Base-by-base conservation (phyloP, 2,797 vertebrate species). In the Gouania willdenowi region DNA sequence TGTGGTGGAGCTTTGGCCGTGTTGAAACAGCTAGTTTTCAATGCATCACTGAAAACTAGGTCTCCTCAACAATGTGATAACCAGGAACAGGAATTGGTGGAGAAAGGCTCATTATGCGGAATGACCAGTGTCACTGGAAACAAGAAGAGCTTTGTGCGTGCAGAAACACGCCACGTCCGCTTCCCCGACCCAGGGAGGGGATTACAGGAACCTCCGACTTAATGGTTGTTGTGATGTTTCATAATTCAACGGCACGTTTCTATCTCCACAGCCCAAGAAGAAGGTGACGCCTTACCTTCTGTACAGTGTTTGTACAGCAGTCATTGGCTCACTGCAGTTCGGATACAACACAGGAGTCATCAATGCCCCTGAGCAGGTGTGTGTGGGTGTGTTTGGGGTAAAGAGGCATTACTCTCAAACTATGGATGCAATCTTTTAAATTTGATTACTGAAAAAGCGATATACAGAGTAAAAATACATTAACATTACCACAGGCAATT, bases 331-430 rank as follows among this genome's bases (percentile, higher is more conserved):
- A 1, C 85, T 98, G 17, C 95, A 97, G 70, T 97, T 92, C 60
- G 95, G 95, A 17, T 98, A 94, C 85, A 97, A 97, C 83, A 94
- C 89, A 0, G 95, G 94, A 5, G 94, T 98, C 74, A 98, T 97
- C 80, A 97, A 97, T 68, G 95, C 94, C 19, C 93, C 94, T 0
- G 91, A 94, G 49, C n/a, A 59, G 86, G 94, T 89, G 41, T 53
- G 76, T 76, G 31, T 55, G 18, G 39, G 13, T 23, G 21, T 23
- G 21, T 23, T 21, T 23, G 21, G 23, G 21, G 33, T 35, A 48
- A n/a, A n/a, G n/a, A n/a, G n/a, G n/a, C n/a, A n/a, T n/a, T n/a
- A n/a, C n/a, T n/a, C n/a, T n/a, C n/a, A n/a, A n/a, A n/a, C n/a
- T n/a, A n/a, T n/a, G n/a, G n/a, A n/a, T n/a, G n/a, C n/a, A n/a